phyloP scores from a whole-genome alignment of 2,797 vertebrate genomes.

The Lepus oiostolus region DNA sequence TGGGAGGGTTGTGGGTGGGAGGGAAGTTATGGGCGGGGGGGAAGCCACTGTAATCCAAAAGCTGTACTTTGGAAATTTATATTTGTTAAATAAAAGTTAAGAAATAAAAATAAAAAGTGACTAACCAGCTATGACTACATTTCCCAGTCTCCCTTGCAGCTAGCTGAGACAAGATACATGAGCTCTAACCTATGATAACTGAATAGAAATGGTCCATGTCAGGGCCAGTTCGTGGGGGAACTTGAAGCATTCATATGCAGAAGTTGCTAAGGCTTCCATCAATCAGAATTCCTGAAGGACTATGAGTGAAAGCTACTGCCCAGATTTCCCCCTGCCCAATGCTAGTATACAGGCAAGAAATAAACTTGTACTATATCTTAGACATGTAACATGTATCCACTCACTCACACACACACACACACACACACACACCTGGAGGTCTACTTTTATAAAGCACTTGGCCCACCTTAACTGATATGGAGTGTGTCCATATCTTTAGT shows the following conservation, averaged over 20 bases:
- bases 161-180: neutral
- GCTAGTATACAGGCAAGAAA: neutral
- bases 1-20: no score
- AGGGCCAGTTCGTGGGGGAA: neutral
- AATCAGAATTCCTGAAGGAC: neutral
- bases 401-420: neutral
- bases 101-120: neutral
- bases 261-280: neutral
- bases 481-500: constrained; percentile 10
- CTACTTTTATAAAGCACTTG: neutral
- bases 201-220: neutral
- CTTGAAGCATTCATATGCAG: neutral
- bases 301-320: neutral
- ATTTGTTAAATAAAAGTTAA: no score
- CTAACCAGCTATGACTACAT: neutral
- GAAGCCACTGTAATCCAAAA: no score
- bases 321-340: neutral
- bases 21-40: no score
- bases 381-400: neutral
- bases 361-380: neutral
- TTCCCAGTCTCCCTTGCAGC: neutral
- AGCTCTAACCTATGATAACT: neutral
- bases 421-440: neutral
- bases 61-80: no score
- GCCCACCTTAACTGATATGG: neutral